Percentiles rank a stretch among this genome's conserved stretches.
Evolutionary conservation across 2,888 invertebrate species (phyloP).

Genomic region (Cryptosula pallasiana): DNA sequence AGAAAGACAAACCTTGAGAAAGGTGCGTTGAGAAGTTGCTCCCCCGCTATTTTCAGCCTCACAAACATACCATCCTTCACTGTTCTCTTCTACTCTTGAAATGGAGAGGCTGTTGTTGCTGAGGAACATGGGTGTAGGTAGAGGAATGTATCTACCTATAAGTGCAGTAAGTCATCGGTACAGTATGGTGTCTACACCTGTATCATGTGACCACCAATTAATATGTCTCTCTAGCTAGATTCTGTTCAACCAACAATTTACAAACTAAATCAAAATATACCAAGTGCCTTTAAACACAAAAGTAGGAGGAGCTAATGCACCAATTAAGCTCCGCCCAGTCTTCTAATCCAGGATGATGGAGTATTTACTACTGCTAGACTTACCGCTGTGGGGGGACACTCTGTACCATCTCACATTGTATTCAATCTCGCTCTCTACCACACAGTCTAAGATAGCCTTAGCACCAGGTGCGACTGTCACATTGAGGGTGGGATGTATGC

Average conservation of each 20-base stretch:
- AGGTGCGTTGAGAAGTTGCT: neutral
- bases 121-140: conserved; percentile 19
- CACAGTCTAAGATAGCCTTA: conserved; percentile 53
- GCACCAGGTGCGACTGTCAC: conserved; percentile 53
- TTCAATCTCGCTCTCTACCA: conserved; percentile 48
- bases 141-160: neutral
- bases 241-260: no score
- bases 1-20: conserved; percentile 11
- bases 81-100: conserved; percentile 37
- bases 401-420: conserved; percentile 52
- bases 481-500: conserved; percentile 51
- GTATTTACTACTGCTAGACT: neutral
- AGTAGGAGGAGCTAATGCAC: no score
- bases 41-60: conserved; percentile 57
- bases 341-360: no score
- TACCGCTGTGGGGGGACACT: conserved; percentile 27
- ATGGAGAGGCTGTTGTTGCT: conserved; percentile 29
- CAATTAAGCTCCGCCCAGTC: no score
- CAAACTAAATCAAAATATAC: no score
- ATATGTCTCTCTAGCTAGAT: no score
- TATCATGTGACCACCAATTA: no score
- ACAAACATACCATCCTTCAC: conserved; percentile 57
- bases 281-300: no score
- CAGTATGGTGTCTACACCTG: no score
- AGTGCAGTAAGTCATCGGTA: no score